Evolutionary conservation across 2,888 invertebrate species (phyloP).

Genomic region (Rhyacophila evoluta): DNA sequence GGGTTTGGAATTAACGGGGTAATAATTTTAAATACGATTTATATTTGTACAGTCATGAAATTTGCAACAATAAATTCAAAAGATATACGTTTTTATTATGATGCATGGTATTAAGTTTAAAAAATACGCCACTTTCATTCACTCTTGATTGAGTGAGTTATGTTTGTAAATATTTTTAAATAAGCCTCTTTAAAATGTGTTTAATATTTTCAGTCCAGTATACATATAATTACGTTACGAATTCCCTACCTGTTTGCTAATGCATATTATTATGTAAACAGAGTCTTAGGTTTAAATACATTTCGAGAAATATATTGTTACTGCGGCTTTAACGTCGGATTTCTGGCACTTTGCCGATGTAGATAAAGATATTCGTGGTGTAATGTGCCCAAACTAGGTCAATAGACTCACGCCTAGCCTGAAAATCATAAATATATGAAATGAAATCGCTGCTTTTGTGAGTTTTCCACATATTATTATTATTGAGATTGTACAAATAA

Average conservation of each 20-base stretch:
- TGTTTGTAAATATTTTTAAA: too few species aligned
- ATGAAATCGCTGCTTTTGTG: background rate
- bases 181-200: too few species aligned
- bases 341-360: slow-evolving; percentile 40
- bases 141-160: too few species aligned
- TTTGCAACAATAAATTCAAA: too few species aligned
- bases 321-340: slow-evolving; percentile 21
- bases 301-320: background rate
- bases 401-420: slow-evolving; percentile 1
- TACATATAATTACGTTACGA: background rate
- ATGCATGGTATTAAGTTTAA: too few species aligned
- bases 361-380: slow-evolving; percentile 17
- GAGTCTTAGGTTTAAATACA: slow-evolving; percentile 20
- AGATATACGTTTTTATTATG: too few species aligned
- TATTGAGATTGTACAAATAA: slow-evolving; percentile 16
- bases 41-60: too few species aligned
- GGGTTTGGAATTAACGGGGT: too few species aligned
- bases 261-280: background rate
- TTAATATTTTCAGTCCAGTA: too few species aligned
- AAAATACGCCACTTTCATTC: too few species aligned
- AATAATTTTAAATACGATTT: too few species aligned
- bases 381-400: slow-evolving; percentile 28
- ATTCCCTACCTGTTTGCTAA: background rate
- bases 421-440: too few species aligned
- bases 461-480: background rate